Percentiles rank a stretch among this genome's conserved stretches.
Conservation (phyloP, 1,140 invertebrate species). For the Hypothenemus hampei region DNA sequence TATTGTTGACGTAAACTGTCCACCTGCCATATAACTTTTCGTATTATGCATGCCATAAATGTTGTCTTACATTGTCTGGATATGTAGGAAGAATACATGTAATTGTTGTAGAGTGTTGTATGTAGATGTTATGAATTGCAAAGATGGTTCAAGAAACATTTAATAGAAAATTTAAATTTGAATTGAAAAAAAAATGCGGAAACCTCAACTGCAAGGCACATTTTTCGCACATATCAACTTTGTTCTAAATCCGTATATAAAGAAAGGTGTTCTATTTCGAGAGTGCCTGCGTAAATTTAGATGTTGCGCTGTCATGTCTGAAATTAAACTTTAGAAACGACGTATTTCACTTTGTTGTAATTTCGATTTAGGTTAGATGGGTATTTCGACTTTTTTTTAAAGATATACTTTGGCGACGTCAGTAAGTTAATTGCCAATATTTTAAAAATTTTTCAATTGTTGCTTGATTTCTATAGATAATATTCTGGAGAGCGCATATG, state of each 20-base stretch:
- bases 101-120: no score
- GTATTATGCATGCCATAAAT: neutral
- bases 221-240: conserved; percentile 24
- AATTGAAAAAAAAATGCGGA: conserved; percentile 21
- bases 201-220: conserved; percentile 14
- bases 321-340: conserved; percentile 21
- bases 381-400: conserved; percentile 5
- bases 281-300: conserved; percentile 18
- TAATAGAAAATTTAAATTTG: neutral
- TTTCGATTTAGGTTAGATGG: conserved; percentile 7
- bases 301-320: conserved; percentile 22
- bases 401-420: no score
- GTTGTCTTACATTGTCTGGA: neutral
- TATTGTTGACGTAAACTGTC: no score
- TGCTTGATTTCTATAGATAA: no score
- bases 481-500: no score
- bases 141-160: neutral
- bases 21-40: neutral
- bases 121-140: neutral
- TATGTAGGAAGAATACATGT: no score
- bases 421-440: no score
- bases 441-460: no score
- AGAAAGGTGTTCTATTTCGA: conserved; percentile 24
- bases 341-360: conserved; percentile 16
- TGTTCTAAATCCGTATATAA: conserved; percentile 26